These are phyloP conservation scores for Serranochromis macrocephalus DNA, from an alignment of 2,113 vertebrate genomes.

Conservation along the genomic window DNA sequence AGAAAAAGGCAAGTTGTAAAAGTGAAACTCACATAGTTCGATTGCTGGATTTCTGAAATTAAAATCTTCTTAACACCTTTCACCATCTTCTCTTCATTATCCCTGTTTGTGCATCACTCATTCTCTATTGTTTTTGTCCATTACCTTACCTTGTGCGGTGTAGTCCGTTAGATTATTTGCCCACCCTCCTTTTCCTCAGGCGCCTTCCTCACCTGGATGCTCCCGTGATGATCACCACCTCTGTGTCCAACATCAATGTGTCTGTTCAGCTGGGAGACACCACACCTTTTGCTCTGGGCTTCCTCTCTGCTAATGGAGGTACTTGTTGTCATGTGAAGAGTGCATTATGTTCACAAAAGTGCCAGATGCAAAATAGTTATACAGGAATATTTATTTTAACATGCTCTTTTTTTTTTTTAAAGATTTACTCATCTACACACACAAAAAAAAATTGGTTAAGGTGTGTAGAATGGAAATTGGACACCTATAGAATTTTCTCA, in stretches of 20 bases:
- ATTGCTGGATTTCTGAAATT: neutral
- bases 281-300: slow-evolving; percentile 89
- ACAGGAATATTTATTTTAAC: neutral
- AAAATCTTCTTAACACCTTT: neutral
- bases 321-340: neutral
- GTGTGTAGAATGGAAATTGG: neutral
- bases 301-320: slow-evolving; percentile 86
- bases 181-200: slow-evolving; percentile 66
- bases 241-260: slow-evolving; percentile 85
- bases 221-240: slow-evolving; percentile 82
- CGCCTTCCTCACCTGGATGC: slow-evolving; percentile 82
- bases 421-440: neutral
- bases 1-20: slow-evolving; percentile 60
- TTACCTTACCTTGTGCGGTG: neutral
- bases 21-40: neutral
- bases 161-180: slow-evolving; percentile 63
- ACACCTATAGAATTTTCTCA: neutral
- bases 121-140: neutral
- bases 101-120: slow-evolving; percentile 14
- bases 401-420: neutral
- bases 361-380: neutral
- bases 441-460: rapidly evolving
- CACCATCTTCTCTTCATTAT: slow-evolving; percentile 10
- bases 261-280: slow-evolving; percentile 92
- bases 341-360: neutral